Percentiles rank a stretch among this genome's conserved stretches.
Conservation (phyloP, 2,797 vertebrate species). For the Orestias chungarensis region DNA sequence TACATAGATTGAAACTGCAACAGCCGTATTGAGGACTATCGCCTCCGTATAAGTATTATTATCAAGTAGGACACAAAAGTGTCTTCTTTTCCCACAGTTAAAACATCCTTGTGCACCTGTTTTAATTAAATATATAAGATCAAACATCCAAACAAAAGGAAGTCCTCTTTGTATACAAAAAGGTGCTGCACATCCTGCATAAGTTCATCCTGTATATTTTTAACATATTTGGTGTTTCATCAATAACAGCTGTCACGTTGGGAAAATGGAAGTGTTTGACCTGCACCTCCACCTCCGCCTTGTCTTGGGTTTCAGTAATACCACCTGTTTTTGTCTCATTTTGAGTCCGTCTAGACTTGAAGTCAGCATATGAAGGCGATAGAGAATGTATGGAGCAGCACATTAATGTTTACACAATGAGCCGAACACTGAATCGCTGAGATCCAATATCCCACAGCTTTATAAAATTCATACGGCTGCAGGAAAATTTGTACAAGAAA, state of each 20-base stretch:
- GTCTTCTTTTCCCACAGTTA: background rate
- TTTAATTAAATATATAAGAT: no score
- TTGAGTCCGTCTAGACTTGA: conserved; percentile 54
- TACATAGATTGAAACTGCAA: no score
- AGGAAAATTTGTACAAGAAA: conserved; percentile 40
- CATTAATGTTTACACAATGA: conserved; percentile 34
- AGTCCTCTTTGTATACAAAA: no score
- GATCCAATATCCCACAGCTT: conserved; percentile 45
- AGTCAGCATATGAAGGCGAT: conserved; percentile 45
- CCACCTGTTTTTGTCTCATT: conserved; percentile 43
- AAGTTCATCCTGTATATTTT: no score
- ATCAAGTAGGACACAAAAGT: no score
- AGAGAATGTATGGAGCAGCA: conserved; percentile 30
- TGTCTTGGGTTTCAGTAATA: conserved; percentile 23
- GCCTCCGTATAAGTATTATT: no score
- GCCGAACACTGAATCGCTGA: conserved; percentile 41
- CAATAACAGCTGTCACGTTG: conserved; percentile 7
- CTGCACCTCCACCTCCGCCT: conserved; percentile 25
- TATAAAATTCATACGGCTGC: conserved; percentile 50
- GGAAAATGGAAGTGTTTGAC: background rate
- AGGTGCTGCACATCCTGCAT: background rate
- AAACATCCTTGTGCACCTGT: background rate
- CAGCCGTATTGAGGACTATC: no score
- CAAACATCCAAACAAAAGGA: no score
- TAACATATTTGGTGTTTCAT: no score